Percentiles rank a stretch among this genome's conserved stretches.
Conservation (phyloP, 2,797 vertebrate genomes). For the Pantherophis vulpinus region DNA sequence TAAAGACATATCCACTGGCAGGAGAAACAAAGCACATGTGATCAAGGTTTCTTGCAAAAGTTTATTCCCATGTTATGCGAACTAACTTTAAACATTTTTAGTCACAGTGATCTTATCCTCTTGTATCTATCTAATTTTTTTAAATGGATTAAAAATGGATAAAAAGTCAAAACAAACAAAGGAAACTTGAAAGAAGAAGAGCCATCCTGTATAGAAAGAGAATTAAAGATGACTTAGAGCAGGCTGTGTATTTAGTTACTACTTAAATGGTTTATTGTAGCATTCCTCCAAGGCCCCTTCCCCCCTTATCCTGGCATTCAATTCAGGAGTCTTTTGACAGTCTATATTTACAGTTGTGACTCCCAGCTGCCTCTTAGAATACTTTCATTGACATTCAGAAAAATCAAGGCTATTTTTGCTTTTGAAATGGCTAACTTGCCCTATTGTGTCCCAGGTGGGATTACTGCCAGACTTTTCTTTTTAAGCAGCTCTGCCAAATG, state of each 20-base stretch:
- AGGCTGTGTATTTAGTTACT: background rate
- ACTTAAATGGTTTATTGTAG: background rate
- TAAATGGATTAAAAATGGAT: background rate
- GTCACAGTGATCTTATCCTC: background rate
- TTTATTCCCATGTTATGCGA: background rate
- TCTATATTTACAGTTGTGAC: background rate
- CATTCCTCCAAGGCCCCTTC: background rate
- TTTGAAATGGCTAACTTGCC: conserved; percentile 44
- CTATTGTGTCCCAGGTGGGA: conserved; percentile 43
- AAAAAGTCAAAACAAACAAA: background rate
- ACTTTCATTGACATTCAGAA: conserved; percentile 9
- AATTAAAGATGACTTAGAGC: background rate
- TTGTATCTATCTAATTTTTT: background rate
- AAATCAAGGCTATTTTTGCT: conserved; percentile 41
- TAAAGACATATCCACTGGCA: background rate
- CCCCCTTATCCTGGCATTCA: background rate
- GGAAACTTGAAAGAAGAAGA: background rate
- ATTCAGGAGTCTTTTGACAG: background rate
- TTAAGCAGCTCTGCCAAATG: conserved; percentile 37
- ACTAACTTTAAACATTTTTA: background rate
- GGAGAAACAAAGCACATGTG: background rate
- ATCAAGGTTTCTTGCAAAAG: background rate
- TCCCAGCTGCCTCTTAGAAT: conserved; percentile 26
- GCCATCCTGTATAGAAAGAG: background rate
- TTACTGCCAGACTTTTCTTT: conserved; percentile 39